Percentiles rank a stretch among this genome's conserved stretches.
Evolutionary conservation across 1,140 invertebrate genomes (phyloP).

Genomic region (Temnothorax curvispinosus): DNA sequence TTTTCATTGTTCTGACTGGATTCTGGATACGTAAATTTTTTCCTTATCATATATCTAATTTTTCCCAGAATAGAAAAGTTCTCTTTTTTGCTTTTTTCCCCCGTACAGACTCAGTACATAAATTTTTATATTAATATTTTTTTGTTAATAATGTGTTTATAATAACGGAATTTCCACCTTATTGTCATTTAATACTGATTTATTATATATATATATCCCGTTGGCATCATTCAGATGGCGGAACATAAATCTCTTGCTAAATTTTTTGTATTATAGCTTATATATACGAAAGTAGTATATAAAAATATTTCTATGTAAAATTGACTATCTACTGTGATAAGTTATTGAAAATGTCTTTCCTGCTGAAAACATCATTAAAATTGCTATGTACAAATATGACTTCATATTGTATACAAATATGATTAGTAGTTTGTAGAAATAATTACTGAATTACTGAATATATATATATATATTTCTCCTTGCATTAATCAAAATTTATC

Average conservation of each 20-base stretch:
- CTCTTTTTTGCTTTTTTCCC: too few relatives aligned
- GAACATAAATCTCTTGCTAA: background rate
- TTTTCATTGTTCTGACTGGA: conserved; percentile 29
- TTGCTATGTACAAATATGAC: conserved; percentile 7
- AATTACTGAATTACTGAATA: conserved; percentile 1
- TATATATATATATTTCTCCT: conserved; percentile 26
- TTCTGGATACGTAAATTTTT: background rate
- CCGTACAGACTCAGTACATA: too few relatives aligned
- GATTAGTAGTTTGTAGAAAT: background rate
- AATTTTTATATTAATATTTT: too few relatives aligned
- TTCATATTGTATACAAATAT: conserved; percentile 23
- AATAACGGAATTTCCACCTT: background rate
- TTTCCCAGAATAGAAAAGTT: background rate
- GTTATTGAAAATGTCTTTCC: background rate
- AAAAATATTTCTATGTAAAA: conserved; percentile 7
- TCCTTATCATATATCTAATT: background rate
- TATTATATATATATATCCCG: background rate
- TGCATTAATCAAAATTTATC: background rate
- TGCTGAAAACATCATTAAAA: background rate
- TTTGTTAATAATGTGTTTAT: too few relatives aligned
- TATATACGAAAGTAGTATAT: background rate
- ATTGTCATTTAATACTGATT: background rate
- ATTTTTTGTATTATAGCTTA: background rate
- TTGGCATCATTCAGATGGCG: background rate
- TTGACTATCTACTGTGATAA: background rate